phyloP scores from a whole-genome alignment of 2,888 invertebrate genomes.

The Zootermopsis nevadensis region DNA sequence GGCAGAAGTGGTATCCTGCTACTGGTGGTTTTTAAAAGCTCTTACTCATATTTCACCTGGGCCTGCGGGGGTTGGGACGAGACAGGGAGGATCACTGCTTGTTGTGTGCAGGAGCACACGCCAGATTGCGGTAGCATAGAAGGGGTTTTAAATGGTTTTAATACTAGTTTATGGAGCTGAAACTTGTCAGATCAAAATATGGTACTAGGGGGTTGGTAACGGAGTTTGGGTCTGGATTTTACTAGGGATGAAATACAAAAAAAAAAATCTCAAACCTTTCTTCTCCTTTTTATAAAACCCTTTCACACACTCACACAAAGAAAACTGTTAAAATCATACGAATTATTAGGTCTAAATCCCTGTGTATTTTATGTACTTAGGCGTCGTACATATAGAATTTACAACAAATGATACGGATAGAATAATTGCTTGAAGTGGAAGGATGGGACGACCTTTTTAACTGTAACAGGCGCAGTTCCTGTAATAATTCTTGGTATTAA shows the following conservation, averaged over 20 bases:
- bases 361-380: neutral
- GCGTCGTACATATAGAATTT: slow-evolving; percentile 17
- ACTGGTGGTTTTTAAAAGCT: slow-evolving; percentile 45
- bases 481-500: neutral
- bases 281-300: neutral
- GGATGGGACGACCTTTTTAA: neutral
- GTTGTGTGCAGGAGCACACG: slow-evolving; percentile 27
- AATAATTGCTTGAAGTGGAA: neutral
- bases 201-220: neutral
- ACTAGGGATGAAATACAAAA: neutral
- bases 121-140: slow-evolving; percentile 25
- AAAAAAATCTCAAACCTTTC: neutral
- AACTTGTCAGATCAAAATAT: slow-evolving; percentile 51
- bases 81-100: slow-evolving; percentile 7
- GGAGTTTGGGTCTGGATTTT: neutral
- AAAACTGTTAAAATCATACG: slow-evolving; percentile 38
- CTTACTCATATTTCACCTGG: slow-evolving; percentile 46
- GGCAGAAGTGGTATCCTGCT: slow-evolving; percentile 22
- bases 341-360: neutral
- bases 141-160: slow-evolving; percentile 47
- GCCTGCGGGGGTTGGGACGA: neutral
- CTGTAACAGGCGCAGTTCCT: neutral
- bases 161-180: slow-evolving; percentile 51
- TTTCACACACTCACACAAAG: neutral
- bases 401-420: slow-evolving; percentile 12